These are phyloP conservation scores for Eptatretus burgeri DNA, from an alignment of 2,113 vertebrate species.

Conservation along the genomic window DNA sequence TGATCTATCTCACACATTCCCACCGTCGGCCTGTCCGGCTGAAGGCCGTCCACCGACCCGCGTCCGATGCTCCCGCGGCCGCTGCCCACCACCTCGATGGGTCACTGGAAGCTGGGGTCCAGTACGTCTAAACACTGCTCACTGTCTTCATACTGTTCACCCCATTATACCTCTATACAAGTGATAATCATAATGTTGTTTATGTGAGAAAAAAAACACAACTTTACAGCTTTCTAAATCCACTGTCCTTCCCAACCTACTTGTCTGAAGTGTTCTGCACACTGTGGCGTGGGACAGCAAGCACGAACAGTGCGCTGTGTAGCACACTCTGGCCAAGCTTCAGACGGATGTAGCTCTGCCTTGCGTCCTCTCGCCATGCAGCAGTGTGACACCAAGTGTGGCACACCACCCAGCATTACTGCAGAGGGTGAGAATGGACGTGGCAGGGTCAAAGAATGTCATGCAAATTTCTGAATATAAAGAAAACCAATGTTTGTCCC, in stretches of 20 bases:
- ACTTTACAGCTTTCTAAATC: too few relatives aligned
- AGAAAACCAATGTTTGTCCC: too few relatives aligned
- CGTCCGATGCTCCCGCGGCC: slow-evolving; percentile 71
- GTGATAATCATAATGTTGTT: too few relatives aligned
- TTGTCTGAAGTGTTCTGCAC: slow-evolving; percentile 38
- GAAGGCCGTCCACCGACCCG: slow-evolving; percentile 43
- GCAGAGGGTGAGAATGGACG: slow-evolving; percentile 38
- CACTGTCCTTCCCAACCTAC: neutral
- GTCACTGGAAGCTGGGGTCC: slow-evolving; percentile 62
- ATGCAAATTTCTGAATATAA: too few relatives aligned
- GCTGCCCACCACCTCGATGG: slow-evolving; percentile 68
- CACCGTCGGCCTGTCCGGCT: slow-evolving; percentile 33
- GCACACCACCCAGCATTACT: slow-evolving; percentile 36
- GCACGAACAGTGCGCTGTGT: slow-evolving; percentile 55
- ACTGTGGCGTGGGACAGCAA: slow-evolving; percentile 59
- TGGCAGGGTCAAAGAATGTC: too few relatives aligned
- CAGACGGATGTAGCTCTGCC: slow-evolving; percentile 39
- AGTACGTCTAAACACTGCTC: slow-evolving; percentile 18
- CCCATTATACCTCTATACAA: too few relatives aligned
- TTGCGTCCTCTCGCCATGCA: slow-evolving; percentile 36
- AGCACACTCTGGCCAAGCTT: slow-evolving; percentile 36
- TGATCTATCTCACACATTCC: slow-evolving; percentile 31
- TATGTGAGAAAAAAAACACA: too few relatives aligned
- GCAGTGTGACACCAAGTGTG: slow-evolving; percentile 73
- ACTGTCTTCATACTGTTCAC: too few relatives aligned